phyloP scores from a whole-genome alignment of 1,140 invertebrate genomes.

The Formica selysi region DNA sequence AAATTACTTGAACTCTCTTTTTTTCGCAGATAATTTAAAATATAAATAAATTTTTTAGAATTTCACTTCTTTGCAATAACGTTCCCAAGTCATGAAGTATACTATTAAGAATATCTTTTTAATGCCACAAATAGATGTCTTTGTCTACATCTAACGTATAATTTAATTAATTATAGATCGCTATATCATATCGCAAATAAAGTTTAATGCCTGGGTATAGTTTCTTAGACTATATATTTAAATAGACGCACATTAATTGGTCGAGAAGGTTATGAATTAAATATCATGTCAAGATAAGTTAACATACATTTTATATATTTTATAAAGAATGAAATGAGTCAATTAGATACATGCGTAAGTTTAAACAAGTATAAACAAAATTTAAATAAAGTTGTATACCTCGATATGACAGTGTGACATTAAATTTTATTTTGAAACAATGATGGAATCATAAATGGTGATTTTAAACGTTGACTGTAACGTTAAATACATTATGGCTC shows the following conservation, averaged over 20 bases:
- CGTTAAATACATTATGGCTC: background rate
- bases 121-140: background rate
- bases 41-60: background rate
- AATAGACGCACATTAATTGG: background rate
- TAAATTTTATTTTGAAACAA: background rate
- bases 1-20: background rate
- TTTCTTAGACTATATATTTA: background rate
- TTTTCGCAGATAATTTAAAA: background rate
- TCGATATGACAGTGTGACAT: background rate
- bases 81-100: background rate
- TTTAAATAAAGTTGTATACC: background rate
- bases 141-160: slow-evolving; percentile 3
- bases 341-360: background rate
- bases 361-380: background rate
- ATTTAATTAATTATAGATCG: background rate
- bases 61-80: background rate
- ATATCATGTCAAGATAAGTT: background rate
- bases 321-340: background rate
- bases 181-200: background rate
- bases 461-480: background rate
- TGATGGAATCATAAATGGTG: background rate
- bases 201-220: slow-evolving; percentile 7
- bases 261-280: background rate
- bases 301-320: background rate
- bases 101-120: background rate